Conservation (phyloP, 1,140 invertebrate genomes). For the Trinorchestia longiramus region DNA sequence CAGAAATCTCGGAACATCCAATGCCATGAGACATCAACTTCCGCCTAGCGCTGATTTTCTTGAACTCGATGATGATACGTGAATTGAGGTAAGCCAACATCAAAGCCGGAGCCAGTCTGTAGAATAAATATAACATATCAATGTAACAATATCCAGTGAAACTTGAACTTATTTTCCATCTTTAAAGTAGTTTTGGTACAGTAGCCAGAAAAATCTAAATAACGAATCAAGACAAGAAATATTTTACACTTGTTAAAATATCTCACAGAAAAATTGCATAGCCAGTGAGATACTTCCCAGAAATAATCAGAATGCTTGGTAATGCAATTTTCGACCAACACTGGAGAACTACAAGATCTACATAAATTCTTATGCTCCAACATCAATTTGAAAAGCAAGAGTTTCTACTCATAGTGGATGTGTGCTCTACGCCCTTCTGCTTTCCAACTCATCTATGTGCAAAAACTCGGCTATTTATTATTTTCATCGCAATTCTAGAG, state of each 20-base stretch:
- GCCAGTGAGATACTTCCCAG: not conserved
- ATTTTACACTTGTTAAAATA: not conserved
- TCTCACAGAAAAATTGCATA: not conserved
- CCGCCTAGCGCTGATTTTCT: slow-evolving; percentile 60
- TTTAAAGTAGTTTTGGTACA: not conserved
- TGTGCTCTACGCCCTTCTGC: too few relatives aligned
- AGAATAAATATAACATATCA: not conserved
- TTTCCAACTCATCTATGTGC: too few relatives aligned
- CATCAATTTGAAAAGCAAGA: too few relatives aligned
- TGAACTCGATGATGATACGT: slow-evolving; percentile 65
- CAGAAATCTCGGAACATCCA: slow-evolving; percentile 61
- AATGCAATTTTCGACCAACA: not conserved
- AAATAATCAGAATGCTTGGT: not conserved
- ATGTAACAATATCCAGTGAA: not conserved
- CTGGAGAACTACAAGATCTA: too few relatives aligned
- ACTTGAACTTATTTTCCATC: not conserved
- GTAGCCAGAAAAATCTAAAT: not conserved
- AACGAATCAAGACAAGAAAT: not conserved
- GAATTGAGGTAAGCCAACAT: slow-evolving; percentile 62
- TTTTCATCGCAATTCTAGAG: too few relatives aligned
- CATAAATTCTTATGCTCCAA: too few relatives aligned
- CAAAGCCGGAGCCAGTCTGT: slow-evolving; percentile 63
- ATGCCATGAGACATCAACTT: slow-evolving; percentile 59
- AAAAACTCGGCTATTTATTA: too few relatives aligned
- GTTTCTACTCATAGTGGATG: too few relatives aligned